Evolutionary conservation across 1,140 invertebrate species (phyloP), one percentile per base, ranked within the genome.

Genomic region (Drosophila hydei): DNA sequence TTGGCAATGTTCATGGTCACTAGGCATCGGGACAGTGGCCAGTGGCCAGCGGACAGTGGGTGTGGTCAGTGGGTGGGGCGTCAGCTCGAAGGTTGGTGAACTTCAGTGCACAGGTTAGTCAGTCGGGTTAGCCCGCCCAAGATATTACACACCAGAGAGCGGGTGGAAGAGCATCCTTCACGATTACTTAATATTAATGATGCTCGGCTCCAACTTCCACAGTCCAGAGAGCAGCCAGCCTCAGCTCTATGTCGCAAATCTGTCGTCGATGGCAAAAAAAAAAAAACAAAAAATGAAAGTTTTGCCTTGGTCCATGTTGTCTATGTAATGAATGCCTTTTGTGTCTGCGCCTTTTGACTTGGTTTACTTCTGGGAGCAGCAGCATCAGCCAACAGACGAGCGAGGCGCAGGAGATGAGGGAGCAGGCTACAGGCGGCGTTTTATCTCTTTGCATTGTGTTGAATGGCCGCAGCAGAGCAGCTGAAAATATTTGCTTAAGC

Each of bases 101-200:
- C 83, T 89, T 88, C 63, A 48, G 21, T 63, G 69, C 38, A 69
- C 79, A 84, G 83, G 81, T 85, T 88, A 23, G 77, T 21, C 30
- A 33, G 73, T 21, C 45, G 43, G n/a, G 45, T 42, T 52, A 38
- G n/a, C 50, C 42, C 27, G 21, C 67, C 67, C 60, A 70, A 43
- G 51, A 68, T 75, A 87, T 87, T 87, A 81, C 75, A 72, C 83
- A 72, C 83, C 75, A 83, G 83, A 87, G 83, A 42, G 38, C 38
- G n/a, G n/a, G 38, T n/a, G 4, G 18, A 14, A 14, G n/a, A 87
- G 83, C 79, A 88, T 76, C 79, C 83, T 88, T 88, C 83, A 88
- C 79, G 84, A 89, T 88, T 88, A 88, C 83, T 88, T 88, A 88
- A 88, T 88, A 88, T 88, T 88, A 88, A 88, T 88, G 83, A 89